Base-by-base conservation (phyloP, 2,113 vertebrate genomes). In the Uropsilus gracilis region DNA sequence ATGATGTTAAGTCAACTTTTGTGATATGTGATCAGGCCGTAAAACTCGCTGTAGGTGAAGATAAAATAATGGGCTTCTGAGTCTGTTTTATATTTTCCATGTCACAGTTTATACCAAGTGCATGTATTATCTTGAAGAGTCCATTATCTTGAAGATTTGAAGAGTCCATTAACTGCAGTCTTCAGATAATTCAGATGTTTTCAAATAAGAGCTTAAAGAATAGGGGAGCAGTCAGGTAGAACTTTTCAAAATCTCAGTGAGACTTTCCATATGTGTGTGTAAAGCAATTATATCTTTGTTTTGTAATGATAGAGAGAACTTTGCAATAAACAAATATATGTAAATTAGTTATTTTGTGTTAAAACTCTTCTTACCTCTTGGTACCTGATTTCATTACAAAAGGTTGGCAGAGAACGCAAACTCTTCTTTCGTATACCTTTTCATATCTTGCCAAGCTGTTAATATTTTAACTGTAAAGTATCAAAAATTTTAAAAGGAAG, bases 161-260 rank as follows among this genome's bases (percentile, higher is more conserved):
- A 77, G 32, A 87, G 32, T 13, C 42, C 20, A 30, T 78, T 13
- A 81, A 2, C 6, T 63, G 28, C 61, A 86, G 2, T 10, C 9
- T 50, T 81, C 28, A 82, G 44, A 44, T 88, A 68, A 91, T 64
- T 82, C 32, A 59, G 30, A 50, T 88, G 42, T 63, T 91, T 53
- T 68, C 75, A 96, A 64, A 46, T 68, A 87, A 85, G 59, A 66
- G 22, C 30, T 37, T 81, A 53, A 71, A 71, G 86, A 89, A 89
- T 26, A 69, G n/a, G 46, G 9, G 9, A 63, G 8, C 6, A 44
- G n/a, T 80, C 50, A 69, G 11, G 7, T 57, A 42, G 26, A 89
- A 30, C 53, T 28, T 72, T 39, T 66, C 3, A 80, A 42, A 86
- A 86, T 88, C 16, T 11, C 37, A 37, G 10, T 13, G 16, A 32